phyloP scores from a whole-genome alignment of 2,797 vertebrate genomes.

The Eurystomus glaucurus region DNA sequence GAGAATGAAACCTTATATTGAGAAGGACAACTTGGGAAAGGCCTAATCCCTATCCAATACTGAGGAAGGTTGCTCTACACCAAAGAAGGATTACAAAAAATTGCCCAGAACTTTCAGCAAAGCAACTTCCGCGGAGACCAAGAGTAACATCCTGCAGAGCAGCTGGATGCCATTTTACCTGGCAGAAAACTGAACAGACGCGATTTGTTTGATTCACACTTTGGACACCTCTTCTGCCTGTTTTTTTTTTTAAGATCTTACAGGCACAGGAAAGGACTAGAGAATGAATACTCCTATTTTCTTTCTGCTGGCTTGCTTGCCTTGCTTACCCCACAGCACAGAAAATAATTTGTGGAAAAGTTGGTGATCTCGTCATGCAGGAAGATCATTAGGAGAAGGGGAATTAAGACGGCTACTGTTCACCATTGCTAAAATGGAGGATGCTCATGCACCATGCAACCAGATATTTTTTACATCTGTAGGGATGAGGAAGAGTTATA shows the following conservation, averaged over 20 bases:
- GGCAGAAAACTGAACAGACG: background rate
- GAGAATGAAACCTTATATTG: background rate
- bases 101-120: background rate
- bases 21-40: background rate
- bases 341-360: background rate
- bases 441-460: background rate
- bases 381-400: background rate
- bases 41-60: fast-evolving
- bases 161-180: background rate
- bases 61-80: background rate
- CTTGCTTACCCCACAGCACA: background rate
- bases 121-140: background rate
- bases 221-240: background rate
- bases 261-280: background rate
- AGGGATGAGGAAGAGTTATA: background rate
- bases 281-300: background rate
- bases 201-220: background rate
- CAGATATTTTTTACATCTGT: background rate
- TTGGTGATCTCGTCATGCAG: background rate
- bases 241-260: background rate
- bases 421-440: background rate
- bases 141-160: background rate
- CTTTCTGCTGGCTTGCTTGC: background rate
- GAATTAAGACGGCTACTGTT: background rate
- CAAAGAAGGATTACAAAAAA: background rate